Evolutionary conservation across 2,888 invertebrate species (phyloP), one percentile per base, ranked within the genome.

Genomic region (Agrotis ipsilon): DNA sequence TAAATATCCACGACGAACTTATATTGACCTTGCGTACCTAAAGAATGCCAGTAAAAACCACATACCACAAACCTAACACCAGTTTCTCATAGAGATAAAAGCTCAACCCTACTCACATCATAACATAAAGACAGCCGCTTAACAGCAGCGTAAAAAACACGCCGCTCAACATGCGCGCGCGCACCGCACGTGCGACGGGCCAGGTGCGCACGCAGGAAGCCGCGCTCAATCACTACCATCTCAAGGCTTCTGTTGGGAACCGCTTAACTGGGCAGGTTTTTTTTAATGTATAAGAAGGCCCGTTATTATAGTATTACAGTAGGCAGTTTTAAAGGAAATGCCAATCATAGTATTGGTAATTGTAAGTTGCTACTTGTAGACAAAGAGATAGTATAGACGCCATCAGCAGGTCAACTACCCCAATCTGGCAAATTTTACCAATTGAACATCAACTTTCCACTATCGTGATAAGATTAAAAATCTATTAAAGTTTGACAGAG

Each of bases 191-290:
- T 92, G 92, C 92, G 73, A 27, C 70, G 43, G 32, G 70, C 92
- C 92, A 92, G 91, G 90, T 92, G 92, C 87, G 80, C 91, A 92
- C 87, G 80, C 92, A 90, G 92, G 92, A 92, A 89, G 86, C 81
- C 61, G 65, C 27, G 57, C 67, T 75, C 80, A 77, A 81, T 83
- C 82, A 79, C 75, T 80, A 69, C 57, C 67, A 83, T 80, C 82
- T 72, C 45, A 62, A 24, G 49, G 79, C 82, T 82, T 79, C 78
- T 78, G 67, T 68, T 46, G 16, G 64, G 18, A 63, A 43, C 49
- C 24, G 51, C 43, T 62, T 43, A 21, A 59, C 63, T 46, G 6
- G 9, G 19, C 0, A 51, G 1, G 14, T 13, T 9, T 77, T 76
- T 72, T 70, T 46, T 16, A 13, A 16, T 62, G 21, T 45, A 19